These are phyloP conservation scores for Holothuria scabra DNA, from an alignment of 53 echinoderm and acorn worm genomes.

Conservation along the genomic window DNA sequence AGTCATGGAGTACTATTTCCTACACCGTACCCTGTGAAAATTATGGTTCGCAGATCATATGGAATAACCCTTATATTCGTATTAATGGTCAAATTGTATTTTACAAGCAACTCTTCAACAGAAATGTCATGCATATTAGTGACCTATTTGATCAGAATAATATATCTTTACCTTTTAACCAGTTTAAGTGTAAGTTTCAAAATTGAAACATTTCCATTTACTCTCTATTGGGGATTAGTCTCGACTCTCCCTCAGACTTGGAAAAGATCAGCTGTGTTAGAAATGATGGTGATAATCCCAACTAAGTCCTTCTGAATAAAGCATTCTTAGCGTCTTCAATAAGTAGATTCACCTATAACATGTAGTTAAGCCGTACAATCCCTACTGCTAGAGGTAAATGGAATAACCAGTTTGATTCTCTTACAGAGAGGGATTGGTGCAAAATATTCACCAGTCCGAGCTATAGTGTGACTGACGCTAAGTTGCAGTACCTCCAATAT, in stretches of 20 bases:
- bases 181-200: background rate
- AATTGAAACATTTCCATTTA: background rate
- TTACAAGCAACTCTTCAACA: background rate
- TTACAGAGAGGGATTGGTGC: background rate
- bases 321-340: too few relatives aligned
- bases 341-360: too few relatives aligned
- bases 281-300: too few relatives aligned
- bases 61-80: conserved; percentile 6
- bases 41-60: background rate
- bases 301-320: too few relatives aligned
- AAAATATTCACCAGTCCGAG: background rate
- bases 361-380: too few relatives aligned
- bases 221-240: background rate
- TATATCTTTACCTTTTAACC: background rate
- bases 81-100: background rate
- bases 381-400: too few relatives aligned
- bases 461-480: too few relatives aligned
- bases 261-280: background rate
- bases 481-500: background rate
- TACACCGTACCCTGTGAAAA: background rate
- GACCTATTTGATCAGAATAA: background rate
- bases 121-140: background rate
- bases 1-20: background rate
- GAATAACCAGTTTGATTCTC: too few relatives aligned
- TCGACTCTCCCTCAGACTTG: background rate